These are phyloP conservation scores for Kryphioiulus occultus DNA, from an alignment of 2,888 invertebrate genomes.

Conservation along the genomic window DNA sequence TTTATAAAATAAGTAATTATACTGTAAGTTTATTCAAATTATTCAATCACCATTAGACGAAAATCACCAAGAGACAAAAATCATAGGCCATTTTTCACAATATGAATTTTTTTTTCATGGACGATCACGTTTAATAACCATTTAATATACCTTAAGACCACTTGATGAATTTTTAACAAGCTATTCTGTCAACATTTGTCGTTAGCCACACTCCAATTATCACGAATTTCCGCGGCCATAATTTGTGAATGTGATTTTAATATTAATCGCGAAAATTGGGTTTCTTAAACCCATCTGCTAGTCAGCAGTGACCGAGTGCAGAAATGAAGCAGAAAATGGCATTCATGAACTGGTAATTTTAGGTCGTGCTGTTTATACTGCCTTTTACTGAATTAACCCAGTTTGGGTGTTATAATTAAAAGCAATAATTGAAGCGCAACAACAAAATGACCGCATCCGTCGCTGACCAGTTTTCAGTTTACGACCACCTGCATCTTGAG, in stretches of 20 bases:
- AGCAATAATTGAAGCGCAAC: background rate
- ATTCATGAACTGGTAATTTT: conserved; percentile 11
- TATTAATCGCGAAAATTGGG: background rate
- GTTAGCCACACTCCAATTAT: conserved; percentile 2
- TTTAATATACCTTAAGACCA: background rate
- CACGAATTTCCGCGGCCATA: background rate
- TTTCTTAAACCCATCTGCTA: background rate
- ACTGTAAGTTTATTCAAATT: no score
- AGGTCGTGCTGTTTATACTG: background rate
- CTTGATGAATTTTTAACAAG: background rate
- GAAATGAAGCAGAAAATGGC: conserved; percentile 11
- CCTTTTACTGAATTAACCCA: conserved; percentile 7
- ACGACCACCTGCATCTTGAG: background rate
- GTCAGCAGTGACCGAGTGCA: conserved; percentile 4
- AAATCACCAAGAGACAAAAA: no score
- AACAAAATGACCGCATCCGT: background rate
- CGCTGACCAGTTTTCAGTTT: background rate
- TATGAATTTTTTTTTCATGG: no score
- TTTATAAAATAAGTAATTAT: no score
- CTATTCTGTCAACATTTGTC: background rate
- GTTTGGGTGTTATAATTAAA: background rate
- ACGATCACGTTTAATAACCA: background rate
- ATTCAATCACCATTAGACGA: no score
- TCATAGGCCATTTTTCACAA: no score
- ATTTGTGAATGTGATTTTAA: background rate